Conservation (phyloP, 2,113 vertebrate species). For the Pavo muticus region DNA sequence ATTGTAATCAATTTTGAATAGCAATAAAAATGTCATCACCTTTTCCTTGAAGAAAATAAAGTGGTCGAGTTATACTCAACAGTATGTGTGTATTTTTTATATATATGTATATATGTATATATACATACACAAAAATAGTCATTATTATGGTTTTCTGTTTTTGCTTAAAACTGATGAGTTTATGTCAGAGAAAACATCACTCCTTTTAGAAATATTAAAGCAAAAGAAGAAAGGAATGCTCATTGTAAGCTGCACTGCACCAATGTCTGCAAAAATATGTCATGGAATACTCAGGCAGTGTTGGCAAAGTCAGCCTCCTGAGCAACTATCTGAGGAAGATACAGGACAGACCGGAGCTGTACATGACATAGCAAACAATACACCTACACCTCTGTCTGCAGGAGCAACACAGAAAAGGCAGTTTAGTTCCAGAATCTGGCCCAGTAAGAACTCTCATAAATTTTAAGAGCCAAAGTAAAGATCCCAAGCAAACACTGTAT, state of each 20-base stretch:
- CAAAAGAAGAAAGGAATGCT: neutral
- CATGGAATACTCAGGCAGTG: neutral
- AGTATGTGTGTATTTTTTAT: no score
- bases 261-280: neutral
- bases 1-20: neutral
- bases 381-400: neutral
- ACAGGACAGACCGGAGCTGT: neutral
- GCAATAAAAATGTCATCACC: neutral
- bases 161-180: neutral
- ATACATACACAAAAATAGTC: no score
- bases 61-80: neutral
- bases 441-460: neutral
- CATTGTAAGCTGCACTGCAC: neutral
- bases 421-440: neutral
- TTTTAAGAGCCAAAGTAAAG: neutral
- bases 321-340: neutral
- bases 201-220: neutral
- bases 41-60: neutral
- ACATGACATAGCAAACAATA: neutral
- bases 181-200: neutral
- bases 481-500: neutral
- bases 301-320: neutral
- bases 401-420: neutral
- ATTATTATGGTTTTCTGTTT: neutral
- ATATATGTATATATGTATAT: no score